Percentiles rank a stretch among this genome's conserved stretches.
Conservation (phyloP, 2,888 invertebrate genomes). For the Frankliniella intonsa region DNA sequence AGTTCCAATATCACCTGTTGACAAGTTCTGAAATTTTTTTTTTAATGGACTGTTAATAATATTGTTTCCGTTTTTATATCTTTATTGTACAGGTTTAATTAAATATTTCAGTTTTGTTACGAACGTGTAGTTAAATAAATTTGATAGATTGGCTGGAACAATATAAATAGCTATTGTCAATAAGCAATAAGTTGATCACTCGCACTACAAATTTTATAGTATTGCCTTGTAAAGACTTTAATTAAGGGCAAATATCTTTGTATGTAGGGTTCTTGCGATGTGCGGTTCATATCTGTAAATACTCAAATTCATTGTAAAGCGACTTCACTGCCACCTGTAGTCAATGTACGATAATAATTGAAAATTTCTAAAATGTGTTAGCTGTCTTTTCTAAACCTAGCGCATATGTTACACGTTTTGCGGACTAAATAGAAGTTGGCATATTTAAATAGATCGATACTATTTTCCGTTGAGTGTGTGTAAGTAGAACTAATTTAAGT, state of each 20-base stretch:
- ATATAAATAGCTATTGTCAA: background rate
- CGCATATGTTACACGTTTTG: background rate
- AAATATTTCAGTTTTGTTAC: background rate
- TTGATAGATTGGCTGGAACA: constrained; percentile 21
- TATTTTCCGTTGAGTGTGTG: background rate
- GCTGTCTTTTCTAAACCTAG: background rate
- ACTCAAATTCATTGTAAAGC: background rate
- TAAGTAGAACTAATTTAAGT: background rate
- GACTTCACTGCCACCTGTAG: constrained; percentile 16
- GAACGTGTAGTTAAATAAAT: background rate
- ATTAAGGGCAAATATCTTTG: background rate
- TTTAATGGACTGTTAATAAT: constrained; percentile 4
- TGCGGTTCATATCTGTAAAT: constrained; percentile 17
- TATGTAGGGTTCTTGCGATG: background rate
- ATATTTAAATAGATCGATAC: background rate
- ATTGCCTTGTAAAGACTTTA: background rate
- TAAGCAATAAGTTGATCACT: background rate
- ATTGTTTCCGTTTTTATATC: constrained; percentile 19
- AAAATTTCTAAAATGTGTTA: background rate
- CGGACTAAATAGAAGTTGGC: background rate
- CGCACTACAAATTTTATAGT: background rate
- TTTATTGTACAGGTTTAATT: background rate
- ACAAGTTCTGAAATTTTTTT: background rate
- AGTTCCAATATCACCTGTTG: background rate
- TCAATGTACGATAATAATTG: background rate